phyloP scores from a whole-genome alignment of 2,113 vertebrate genomes.

The Ptilorrhoa leucosticta region DNA sequence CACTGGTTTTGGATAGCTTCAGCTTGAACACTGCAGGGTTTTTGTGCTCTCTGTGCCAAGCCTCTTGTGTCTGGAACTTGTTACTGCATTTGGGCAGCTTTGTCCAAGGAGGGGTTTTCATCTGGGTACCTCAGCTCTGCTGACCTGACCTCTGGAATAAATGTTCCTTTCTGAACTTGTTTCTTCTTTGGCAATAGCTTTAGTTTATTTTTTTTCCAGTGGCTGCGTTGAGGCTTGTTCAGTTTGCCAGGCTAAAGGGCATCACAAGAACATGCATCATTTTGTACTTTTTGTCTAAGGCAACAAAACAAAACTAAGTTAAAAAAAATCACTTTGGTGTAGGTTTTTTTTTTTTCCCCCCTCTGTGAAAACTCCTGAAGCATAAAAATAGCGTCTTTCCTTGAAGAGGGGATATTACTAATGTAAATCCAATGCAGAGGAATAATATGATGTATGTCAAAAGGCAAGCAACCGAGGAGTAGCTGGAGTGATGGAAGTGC shows the following conservation, averaged over 20 bases:
- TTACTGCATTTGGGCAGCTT: neutral
- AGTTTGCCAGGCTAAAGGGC: neutral
- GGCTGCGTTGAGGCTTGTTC: neutral
- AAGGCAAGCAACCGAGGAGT: neutral
- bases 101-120: neutral
- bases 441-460: neutral
- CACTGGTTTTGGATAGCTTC: neutral
- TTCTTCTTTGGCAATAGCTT: neutral
- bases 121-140: neutral
- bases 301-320: neutral
- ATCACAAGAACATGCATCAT: neutral
- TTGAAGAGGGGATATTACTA: neutral
- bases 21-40: neutral
- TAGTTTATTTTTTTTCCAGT: neutral
- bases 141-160: neutral
- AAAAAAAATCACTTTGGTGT: neutral
- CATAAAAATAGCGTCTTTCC: neutral
- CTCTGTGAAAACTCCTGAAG: neutral
- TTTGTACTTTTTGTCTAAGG: neutral
- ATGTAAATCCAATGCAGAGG: constrained; percentile 7
- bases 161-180: neutral
- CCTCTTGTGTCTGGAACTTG: neutral
- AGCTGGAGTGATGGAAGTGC: neutral
- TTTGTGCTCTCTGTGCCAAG: neutral
- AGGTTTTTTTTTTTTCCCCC: neutral